Base-by-base conservation (phyloP, 30 jellyfish, hydroid and myxozoan species). In the Cassiopea andromeda region DNA sequence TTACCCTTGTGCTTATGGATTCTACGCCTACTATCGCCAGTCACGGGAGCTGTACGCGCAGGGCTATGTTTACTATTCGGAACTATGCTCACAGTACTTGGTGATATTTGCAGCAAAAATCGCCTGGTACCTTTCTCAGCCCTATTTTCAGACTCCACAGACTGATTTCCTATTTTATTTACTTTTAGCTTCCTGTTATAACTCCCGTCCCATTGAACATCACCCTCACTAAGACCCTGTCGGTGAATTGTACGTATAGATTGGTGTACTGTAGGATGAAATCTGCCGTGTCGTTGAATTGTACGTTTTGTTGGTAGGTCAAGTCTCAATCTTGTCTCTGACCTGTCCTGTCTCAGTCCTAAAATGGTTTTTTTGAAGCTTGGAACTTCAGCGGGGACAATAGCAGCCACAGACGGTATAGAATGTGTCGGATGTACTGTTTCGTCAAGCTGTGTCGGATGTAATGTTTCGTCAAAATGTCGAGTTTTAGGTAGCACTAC, bases 311-410 rank as follows among this genome's bases (percentile, higher is more conserved):
- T 86, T 44, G 93, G 84, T 85, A 87, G 80, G 82, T 83, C 91
- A 69, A 47, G 27, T 19, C 38, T 5, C 14, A n/a, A 7, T 49
- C 68, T 50, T 47, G 67, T 54, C 14, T 69, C 64, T 74, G 88
- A 17, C 64, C n/a, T 12, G 88, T 76, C 89, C 2, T 86, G 64
- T 47, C 75, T 48, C 83, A 60, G 50, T 38, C 85, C 92, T 13
- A 75, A 47, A 15, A 44, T 46, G 0, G 94, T 69, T 68, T 64
- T 78, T 71, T 78, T 78, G 47, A 69, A 74, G 75, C 80, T 87
- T 6, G 94, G 94, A 6, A 87, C 94, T 61, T 49, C 87, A 61
- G 18, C 85, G 9, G 94, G 94, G 13, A 87, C 94, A 45, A 87
- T 87, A 1, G 94, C 90, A n/a, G 94, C 81, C 0, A 87, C 73